phyloP scores from a whole-genome alignment of 2,888 invertebrate genomes.

The Conus canariensis region DNA sequence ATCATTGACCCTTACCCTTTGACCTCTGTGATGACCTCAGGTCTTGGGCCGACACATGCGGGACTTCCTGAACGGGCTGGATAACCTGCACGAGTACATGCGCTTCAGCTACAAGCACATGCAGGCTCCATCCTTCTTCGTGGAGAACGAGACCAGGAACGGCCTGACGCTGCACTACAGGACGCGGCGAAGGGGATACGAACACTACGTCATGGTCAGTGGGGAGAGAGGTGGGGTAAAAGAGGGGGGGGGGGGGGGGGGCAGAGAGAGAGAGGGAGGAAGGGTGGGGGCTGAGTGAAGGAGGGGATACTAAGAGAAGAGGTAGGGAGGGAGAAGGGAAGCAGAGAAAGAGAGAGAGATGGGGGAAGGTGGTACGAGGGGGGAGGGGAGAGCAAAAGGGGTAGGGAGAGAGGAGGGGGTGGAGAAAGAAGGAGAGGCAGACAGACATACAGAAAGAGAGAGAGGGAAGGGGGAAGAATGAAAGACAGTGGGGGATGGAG shows the following conservation, averaged over 20 bases:
- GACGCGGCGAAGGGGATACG: slow-evolving; percentile 94
- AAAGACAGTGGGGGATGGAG: neutral
- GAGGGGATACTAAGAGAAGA: neutral
- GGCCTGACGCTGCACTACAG: slow-evolving; percentile 91
- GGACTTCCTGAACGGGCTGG: slow-evolving; percentile 95
- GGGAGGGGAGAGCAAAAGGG: too few relatives aligned
- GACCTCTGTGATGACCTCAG: neutral
- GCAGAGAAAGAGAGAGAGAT: too few relatives aligned
- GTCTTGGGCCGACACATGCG: slow-evolving; percentile 91
- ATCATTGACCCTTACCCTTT: too few relatives aligned
- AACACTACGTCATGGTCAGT: slow-evolving; percentile 91
- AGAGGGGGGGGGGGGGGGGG: neutral
- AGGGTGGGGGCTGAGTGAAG: neutral
- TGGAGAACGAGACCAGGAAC: slow-evolving; percentile 93
- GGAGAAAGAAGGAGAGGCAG: too few relatives aligned
- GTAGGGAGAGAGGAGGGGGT: too few relatives aligned
- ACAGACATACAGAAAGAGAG: too few relatives aligned
- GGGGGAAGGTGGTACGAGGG: too few relatives aligned
- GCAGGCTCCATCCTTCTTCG: slow-evolving; percentile 96
- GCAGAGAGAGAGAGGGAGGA: neutral
- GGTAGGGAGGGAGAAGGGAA: neutral
- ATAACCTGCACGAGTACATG: slow-evolving; percentile 97
- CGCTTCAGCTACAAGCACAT: slow-evolving; percentile 95
- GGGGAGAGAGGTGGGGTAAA: neutral
- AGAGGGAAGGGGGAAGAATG: neutral